Percentiles rank a stretch among this genome's conserved stretches.
Evolutionary conservation across 2,113 vertebrate species (phyloP).

Genomic region (Protobothrops mucrosquamatus): DNA sequence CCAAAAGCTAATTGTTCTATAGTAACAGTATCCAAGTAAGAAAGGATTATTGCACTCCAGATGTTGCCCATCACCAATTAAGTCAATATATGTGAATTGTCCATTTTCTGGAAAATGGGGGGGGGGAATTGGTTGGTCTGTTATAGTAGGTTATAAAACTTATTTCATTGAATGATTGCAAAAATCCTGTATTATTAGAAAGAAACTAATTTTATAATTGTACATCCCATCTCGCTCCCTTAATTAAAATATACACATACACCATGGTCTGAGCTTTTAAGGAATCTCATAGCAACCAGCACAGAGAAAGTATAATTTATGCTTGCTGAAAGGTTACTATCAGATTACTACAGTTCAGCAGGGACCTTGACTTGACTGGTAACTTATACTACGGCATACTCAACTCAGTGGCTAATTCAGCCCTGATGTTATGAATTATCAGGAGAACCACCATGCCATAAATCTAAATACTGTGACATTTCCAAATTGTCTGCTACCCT

Average conservation of each 20-base stretch:
- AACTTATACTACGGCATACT: constrained; percentile 5
- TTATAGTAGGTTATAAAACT: background rate
- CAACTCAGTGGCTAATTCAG: constrained; percentile 25
- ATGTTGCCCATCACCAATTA: background rate
- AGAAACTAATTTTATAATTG: background rate
- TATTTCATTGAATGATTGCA: background rate
- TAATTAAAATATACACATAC: background rate
- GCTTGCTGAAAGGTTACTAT: background rate
- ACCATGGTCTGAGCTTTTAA: background rate
- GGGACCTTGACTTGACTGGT: constrained; percentile 18
- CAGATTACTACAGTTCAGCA: background rate
- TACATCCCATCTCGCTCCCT: background rate
- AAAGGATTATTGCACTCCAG: background rate
- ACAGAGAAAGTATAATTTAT: background rate
- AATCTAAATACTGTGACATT: background rate
- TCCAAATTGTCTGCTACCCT: rapidly evolving
- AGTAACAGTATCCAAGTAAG: background rate
- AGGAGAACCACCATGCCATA: constrained; percentile 4
- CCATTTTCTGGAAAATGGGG: background rate
- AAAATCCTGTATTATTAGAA: background rate
- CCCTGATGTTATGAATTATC: constrained; percentile 14
- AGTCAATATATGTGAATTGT: background rate
- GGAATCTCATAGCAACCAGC: background rate
- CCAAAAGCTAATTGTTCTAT: background rate
- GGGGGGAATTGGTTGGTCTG: background rate